Base-by-base conservation (phyloP, 1,140 invertebrate species). In the Drosophila tsacasi region DNA sequence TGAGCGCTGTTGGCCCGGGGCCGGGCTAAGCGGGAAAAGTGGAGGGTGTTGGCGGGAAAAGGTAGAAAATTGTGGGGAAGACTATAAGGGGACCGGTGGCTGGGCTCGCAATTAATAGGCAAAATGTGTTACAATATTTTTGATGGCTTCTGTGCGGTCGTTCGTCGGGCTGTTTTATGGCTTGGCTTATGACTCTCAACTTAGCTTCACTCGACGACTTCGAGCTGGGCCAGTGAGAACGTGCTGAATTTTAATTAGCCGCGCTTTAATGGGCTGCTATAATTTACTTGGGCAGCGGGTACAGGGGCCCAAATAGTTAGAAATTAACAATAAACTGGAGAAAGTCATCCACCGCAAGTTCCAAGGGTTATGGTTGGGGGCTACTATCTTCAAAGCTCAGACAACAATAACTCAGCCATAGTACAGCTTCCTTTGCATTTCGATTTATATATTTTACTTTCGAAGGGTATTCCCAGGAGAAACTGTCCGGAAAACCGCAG, bases 101-200 rank as follows among this genome's bases (percentile, higher is more conserved):
- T 27, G 39, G 30, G 47, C 35, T 49, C 50, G 72, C 77, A 89
- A 90, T 87, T 87, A 87, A 87, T 90, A 87, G 81, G 85, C 69
- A 79, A 89, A 87, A 79, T 89, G 84, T 89, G 81, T 66, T 87
- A 81, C 84, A 87, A 87, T 87, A 89, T 89, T 89, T 87, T 78
- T 90, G 85, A 87, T 89, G 81, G 78, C 78, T 78, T 74, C 77
- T 62, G 54, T 67, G 72, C 55, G 69, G 74, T 77, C 74, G 61
- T 64, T 64, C 42, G 59, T 50, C 77, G 66, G 83, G 68, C 80
- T 87, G 65, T 83, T 87, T 87, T 87, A 87, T 90, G 85, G 78
- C 81, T 52, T 47, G 78, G 73, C 81, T 89, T 89, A 84, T 79
- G 83, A 55, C 66, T 59, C 72, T 47, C 50, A 78, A 64, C 63